Evolutionary conservation across 2,113 vertebrate genomes (phyloP).

Genomic region (Microtus pennsylvanicus): DNA sequence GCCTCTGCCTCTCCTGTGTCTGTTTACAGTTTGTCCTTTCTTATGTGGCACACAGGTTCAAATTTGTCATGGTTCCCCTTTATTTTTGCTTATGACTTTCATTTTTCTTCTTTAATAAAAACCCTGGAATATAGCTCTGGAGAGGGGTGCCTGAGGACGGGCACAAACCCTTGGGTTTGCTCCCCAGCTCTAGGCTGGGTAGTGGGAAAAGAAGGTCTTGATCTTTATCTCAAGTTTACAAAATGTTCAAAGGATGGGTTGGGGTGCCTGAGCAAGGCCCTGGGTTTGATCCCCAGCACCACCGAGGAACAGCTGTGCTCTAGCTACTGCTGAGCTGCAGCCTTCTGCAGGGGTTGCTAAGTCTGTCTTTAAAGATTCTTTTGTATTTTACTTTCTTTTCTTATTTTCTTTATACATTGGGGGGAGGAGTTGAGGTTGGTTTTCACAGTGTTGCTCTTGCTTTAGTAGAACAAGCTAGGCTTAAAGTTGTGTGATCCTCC

Average conservation of each 20-base stretch:
- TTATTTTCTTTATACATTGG: not conserved
- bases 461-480: not conserved
- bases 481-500: not conserved
- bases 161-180: not conserved
- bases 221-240: not conserved
- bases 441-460: not conserved
- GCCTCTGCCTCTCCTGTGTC: conserved; percentile 25
- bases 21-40: not conserved
- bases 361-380: not conserved
- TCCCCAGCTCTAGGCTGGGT: not conserved
- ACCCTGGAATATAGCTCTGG: not conserved
- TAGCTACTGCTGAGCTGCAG: not conserved
- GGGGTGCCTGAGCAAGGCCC: not conserved
- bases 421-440: not conserved
- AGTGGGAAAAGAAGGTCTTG: not conserved
- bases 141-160: not conserved
- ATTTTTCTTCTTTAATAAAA: not conserved
- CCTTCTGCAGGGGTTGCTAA: not conserved
- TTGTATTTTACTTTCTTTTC: not conserved
- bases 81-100: conserved; percentile 48
- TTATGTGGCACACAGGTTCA: conserved; percentile 34
- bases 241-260: not conserved
- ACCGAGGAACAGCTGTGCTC: rapidly evolving
- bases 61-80: not conserved
- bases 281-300: not conserved